Evolutionary conservation across 92 coral and sea anemone genomes (phyloP).

Genomic region (Isaurus tuberculatus): DNA sequence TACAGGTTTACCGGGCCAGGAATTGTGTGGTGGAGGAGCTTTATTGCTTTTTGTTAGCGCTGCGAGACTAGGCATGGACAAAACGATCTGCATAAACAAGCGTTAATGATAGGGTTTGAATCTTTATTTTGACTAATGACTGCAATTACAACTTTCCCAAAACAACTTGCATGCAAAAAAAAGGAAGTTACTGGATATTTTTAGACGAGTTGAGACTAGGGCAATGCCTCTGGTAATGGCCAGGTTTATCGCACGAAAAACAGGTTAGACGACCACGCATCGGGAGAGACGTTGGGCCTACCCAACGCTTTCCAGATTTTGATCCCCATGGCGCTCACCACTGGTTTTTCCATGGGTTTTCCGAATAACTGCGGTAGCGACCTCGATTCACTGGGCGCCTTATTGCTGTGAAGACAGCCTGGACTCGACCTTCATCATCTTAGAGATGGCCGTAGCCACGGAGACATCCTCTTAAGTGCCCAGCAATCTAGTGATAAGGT

Average conservation of each 20-base stretch:
- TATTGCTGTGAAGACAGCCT: too few species aligned
- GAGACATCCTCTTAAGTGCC: slow-evolving; percentile 47
- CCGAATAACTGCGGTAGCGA: too few species aligned
- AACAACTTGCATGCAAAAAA: neutral
- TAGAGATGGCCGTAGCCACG: slow-evolving; percentile 41
- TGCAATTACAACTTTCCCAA: neutral
- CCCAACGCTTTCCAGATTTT: neutral
- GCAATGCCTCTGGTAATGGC: neutral
- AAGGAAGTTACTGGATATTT: neutral
- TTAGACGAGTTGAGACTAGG: neutral
- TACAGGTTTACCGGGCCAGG: neutral
- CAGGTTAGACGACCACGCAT: neutral
- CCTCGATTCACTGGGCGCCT: too few species aligned
- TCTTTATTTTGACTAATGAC: neutral
- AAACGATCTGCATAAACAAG: neutral
- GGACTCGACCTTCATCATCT: slow-evolving; percentile 36
- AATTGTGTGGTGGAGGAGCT: neutral
- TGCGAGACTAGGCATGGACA: neutral
- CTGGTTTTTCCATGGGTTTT: too few species aligned
- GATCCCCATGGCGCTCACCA: neutral
- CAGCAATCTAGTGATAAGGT: slow-evolving; percentile 37
- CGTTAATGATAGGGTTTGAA: neutral
- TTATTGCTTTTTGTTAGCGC: neutral
- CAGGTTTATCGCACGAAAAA: neutral
- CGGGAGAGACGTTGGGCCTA: neutral